Base-by-base conservation (phyloP, 2,888 invertebrate genomes). In the Lordiphosa fenestrarum region DNA sequence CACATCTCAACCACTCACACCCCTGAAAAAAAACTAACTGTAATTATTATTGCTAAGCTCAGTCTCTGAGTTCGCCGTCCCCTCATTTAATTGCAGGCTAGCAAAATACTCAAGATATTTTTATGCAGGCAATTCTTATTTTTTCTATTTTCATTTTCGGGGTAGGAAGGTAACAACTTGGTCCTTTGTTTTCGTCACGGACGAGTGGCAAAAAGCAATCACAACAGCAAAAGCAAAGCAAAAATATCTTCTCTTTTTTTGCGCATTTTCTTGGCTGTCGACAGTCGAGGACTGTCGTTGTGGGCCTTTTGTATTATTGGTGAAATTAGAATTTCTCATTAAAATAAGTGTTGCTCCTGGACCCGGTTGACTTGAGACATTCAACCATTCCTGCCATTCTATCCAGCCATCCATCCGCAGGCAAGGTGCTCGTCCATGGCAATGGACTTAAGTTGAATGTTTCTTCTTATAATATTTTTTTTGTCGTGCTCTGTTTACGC, bases 241-340 rank as follows among this genome's bases (percentile, higher is more conserved):
- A 69, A 62, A 69, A 80, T 75, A 71, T 67, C 57, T 64, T 47
- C 63, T 30, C 15, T 15, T 68, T 76, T 63, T 71, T 64, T 73
- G 70, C 65, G 63, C 69, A 72, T 77, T 73, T 69, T 60, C 37
- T 52, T 51, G 47, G 50, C 40, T 59, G 57, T 41, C 51, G 62
- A 30, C 30, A 30, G 30, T 35, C 12, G 47, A 51, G 35, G 36
- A 23, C 56, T n/a, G 36, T 55, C 48, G 23, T 48, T n/a, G 48
- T 48, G 36, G 36, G 54, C 57, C 73, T 68, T 75, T 84, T 83
- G 80, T 82, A 60, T 71, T 69, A 81, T 81, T 85, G 85, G 85
- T 69, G 83, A 84, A 81, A 84, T 81, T 81, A 83, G 85, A 81
- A 81, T 83, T 81, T 81, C 81, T 81, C 81, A 81, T 81, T 81